phyloP scores from a whole-genome alignment of 1,140 invertebrate genomes.

The Pseudobourletiella spinata region DNA sequence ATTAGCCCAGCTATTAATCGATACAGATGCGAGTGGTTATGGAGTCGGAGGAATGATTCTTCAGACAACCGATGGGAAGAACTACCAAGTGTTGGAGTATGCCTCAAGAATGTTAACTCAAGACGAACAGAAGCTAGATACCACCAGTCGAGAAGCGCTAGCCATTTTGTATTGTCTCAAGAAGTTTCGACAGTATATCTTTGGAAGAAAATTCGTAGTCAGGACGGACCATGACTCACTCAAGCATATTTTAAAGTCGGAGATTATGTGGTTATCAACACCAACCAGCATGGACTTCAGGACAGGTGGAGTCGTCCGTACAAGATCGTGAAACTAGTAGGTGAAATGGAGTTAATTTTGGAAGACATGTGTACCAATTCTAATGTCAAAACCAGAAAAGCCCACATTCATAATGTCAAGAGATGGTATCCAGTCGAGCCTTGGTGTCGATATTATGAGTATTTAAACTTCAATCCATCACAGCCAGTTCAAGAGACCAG shows the following conservation, averaged over 20 bases:
- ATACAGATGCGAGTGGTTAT: background rate
- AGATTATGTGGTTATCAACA: background rate
- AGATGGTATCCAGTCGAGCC: background rate
- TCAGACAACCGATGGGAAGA: background rate
- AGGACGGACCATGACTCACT: background rate
- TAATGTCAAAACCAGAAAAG: background rate
- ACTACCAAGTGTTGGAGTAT: conserved; percentile 32
- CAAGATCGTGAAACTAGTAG: background rate
- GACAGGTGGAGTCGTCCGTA: background rate
- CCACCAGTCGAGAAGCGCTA: conserved; percentile 42
- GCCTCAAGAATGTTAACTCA: conserved; percentile 37
- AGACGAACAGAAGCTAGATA: conserved; percentile 39
- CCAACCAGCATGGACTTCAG: background rate
- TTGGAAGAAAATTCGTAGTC: conserved; percentile 33
- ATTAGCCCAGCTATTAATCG: background rate
- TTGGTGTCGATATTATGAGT: background rate
- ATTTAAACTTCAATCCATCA: background rate
- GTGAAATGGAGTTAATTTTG: background rate
- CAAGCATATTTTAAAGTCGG: background rate
- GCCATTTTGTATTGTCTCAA: conserved; percentile 40
- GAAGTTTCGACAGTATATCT: conserved; percentile 41
- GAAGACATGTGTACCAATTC: background rate
- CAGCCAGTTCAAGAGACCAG: background rate
- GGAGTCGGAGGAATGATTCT: background rate
- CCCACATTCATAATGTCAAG: background rate